Evolutionary conservation across 2,113 vertebrate species (phyloP), one percentile per base, ranked within the genome.

Genomic region (Lasiurus borealis): DNA sequence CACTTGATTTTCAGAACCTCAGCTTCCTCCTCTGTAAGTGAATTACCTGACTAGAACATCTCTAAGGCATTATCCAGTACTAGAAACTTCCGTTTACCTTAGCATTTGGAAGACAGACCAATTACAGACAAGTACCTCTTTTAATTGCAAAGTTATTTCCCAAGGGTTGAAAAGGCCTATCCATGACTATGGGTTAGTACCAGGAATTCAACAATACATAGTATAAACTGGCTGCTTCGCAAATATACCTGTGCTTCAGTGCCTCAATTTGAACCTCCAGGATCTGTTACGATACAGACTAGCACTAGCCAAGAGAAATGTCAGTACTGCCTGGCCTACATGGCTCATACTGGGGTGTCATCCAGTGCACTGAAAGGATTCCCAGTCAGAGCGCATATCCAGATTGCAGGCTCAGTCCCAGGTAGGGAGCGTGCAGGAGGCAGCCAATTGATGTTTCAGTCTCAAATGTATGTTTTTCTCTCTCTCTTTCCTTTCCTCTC

Each of bases 61-160:
- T 95, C 44, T 69, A 85, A 95, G 46, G 40, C 44, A 54, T 73
- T 81, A 54, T 82, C 46, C 54, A 84, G 54, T 52, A 88, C 31
- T 40, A 85, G 34, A 77, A 90, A 92, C 68, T 73, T 82, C 78
- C 77, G 88, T 85, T 85, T 73, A 72, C 40, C 66, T 76, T 46
- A 92, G 46, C 52, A 93, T 72, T 85, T 88, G 50, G 31, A 95
- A 90, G 46, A 91, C 10, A 82, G 75, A 72, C 13, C 64, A 96
- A 2, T 66, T 88, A 88, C 31, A 88, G 29, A 81, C 59, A 46
- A n/a, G 21, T 15, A 84, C 25, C 50, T 89, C 71, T 95, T 94
- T 91, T 71, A 75, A 82, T 19, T 76, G 40, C 19, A 59, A 94
- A 75, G 31, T 50, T 50, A 69, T 34, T 76, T 80, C 50, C 52